Conservation (phyloP, 2,113 vertebrate species). For the rabbit (Oryctolagus cuniculus) region DNA sequence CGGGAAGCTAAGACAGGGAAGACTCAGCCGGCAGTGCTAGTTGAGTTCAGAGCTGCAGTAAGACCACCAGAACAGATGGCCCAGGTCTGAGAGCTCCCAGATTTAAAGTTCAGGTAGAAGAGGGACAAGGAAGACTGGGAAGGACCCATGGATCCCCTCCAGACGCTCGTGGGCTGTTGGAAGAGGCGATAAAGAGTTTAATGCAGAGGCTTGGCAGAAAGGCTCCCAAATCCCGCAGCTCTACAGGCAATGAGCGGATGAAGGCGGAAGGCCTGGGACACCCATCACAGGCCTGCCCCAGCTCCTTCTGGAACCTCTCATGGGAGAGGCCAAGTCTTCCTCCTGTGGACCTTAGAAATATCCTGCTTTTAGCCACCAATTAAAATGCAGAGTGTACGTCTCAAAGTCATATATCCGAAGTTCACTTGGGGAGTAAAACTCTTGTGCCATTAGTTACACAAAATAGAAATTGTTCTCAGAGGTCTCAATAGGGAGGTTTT, state of each 20-base stretch:
- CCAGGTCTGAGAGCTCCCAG: not conserved
- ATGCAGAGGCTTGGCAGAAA: not conserved
- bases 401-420: constrained; percentile 10
- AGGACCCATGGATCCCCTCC: not conserved
- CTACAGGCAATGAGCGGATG: not conserved
- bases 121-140: not conserved
- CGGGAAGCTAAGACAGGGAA: not conserved
- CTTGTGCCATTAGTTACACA: not conserved
- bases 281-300: too few species aligned
- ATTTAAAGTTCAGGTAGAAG: not conserved
- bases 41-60: not conserved
- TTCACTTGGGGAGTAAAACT: constrained; percentile 39
- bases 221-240: not conserved
- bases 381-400: not conserved
- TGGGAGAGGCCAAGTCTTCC: not conserved
- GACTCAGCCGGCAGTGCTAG: not conserved
- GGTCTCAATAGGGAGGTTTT: constrained; percentile 8
- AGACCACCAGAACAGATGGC: not conserved
- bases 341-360: not conserved
- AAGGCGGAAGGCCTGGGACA: not conserved
- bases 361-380: not conserved
- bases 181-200: not conserved
- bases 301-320: too few species aligned
- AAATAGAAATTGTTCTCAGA: not conserved
- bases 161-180: not conserved